phyloP scores from a whole-genome alignment of 1,140 invertebrate species.

The Platyscapa corneri region DNA sequence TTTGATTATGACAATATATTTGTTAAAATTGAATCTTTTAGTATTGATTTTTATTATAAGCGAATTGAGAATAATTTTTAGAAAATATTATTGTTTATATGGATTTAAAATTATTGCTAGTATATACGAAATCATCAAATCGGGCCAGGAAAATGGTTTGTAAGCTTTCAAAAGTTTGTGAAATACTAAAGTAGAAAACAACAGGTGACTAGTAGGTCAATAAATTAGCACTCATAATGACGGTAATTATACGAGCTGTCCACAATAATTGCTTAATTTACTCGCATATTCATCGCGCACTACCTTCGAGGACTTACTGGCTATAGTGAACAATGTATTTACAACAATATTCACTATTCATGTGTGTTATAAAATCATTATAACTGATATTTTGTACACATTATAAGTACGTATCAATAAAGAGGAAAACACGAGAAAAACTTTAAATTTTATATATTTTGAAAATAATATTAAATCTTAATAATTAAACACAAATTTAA shows the following conservation, averaged over 20 bases:
- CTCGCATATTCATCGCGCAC: constrained; percentile 42
- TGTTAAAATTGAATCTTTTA: too few relatives aligned
- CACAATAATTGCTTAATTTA: constrained; percentile 63
- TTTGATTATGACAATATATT: too few relatives aligned
- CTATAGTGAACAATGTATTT: constrained; percentile 4
- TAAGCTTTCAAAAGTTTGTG: not conserved
- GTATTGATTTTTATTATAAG: too few relatives aligned
- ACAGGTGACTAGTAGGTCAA: constrained; percentile 57
- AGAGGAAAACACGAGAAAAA: not conserved
- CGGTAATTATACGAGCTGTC: constrained; percentile 58
- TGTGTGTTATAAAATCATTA: not conserved
- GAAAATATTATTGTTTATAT: not conserved
- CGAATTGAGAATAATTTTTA: too few relatives aligned
- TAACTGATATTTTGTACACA: not conserved
- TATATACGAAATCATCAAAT: not conserved
- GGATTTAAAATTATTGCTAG: too few relatives aligned
- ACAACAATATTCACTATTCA: constrained; percentile 5
- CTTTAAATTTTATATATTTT: not conserved
- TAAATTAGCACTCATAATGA: constrained; percentile 65
- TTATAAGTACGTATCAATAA: not conserved
- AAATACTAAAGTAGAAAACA: not conserved
- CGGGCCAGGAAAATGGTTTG: not conserved
- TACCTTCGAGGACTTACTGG: not conserved
- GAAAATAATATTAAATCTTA: not conserved
- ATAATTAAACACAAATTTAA: not conserved